These are phyloP conservation scores for Girardinus metallicus DNA, from an alignment of 2,797 vertebrate genomes.

Conservation along the genomic window DNA sequence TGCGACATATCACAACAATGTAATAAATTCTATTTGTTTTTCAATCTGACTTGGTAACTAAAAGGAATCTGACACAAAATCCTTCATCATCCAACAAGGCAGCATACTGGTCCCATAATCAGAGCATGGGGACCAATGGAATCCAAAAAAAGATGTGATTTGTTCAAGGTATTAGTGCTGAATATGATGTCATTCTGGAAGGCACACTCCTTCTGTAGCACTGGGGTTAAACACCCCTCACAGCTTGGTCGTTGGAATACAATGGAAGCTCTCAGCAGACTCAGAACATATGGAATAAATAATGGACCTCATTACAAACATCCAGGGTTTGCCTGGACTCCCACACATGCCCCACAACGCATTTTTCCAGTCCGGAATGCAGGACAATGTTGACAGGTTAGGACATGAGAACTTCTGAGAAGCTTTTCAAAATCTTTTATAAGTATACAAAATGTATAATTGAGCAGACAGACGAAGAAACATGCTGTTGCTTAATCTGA, in stretches of 20 bases:
- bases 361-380: constrained; percentile 48
- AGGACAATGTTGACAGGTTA: constrained; percentile 35
- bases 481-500: background rate
- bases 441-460: background rate
- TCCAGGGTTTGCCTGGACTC: constrained; percentile 79
- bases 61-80: background rate
- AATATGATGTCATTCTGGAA: constrained; percentile 69
- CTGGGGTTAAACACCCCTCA: constrained; percentile 73
- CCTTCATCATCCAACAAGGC: constrained; percentile 40
- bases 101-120: constrained; percentile 38
- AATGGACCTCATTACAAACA: constrained; percentile 81
- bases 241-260: constrained; percentile 72
- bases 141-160: constrained; percentile 37
- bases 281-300: constrained; percentile 86
- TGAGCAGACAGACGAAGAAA: constrained; percentile 14
- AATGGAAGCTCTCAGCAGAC: constrained; percentile 77
- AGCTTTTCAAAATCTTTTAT: constrained; percentile 1
- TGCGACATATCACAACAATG: background rate
- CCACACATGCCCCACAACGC: constrained; percentile 74
- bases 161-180: constrained; percentile 61
- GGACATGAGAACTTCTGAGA: constrained; percentile 12
- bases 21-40: background rate
- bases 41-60: background rate
- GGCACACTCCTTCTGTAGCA: constrained; percentile 64
- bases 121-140: constrained; percentile 32